Evolutionary conservation across 2,888 invertebrate species (phyloP).

Genomic region (Drosophila anceps): DNA sequence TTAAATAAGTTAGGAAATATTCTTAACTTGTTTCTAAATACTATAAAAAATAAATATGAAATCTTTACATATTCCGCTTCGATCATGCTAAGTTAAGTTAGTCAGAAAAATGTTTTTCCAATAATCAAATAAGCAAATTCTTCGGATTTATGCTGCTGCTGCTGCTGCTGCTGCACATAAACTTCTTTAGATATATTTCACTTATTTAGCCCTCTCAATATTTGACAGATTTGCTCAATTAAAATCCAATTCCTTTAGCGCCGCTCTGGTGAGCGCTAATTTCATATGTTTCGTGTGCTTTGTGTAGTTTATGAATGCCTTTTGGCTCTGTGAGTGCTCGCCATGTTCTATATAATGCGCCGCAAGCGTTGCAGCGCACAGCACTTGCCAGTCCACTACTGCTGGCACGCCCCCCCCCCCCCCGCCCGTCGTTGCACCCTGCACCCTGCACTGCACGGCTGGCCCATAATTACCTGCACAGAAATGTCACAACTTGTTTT

Average conservation of each 20-base stretch:
- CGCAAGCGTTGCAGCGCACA: constrained; percentile 12
- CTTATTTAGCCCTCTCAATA: not conserved
- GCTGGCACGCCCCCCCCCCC: not conserved
- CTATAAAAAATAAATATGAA: too few relatives aligned
- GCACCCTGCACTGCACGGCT: not conserved
- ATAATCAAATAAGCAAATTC: not conserved
- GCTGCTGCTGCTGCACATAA: not conserved
- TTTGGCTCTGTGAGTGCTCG: constrained; percentile 12
- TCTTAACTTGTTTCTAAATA: too few relatives aligned
- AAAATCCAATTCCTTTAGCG: not conserved
- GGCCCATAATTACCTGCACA: constrained; percentile 19
- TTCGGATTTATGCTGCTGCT: not conserved
- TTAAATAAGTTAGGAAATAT: too few relatives aligned
- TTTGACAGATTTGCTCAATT: not conserved
- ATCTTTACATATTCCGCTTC: too few relatives aligned
- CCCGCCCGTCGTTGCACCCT: too few relatives aligned
- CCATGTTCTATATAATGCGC: constrained; percentile 20
- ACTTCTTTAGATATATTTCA: not conserved
- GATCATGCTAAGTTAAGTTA: too few relatives aligned
- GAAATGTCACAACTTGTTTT: constrained; percentile 71
- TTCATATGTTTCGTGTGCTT: not conserved
- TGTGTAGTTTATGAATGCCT: constrained; percentile 6
- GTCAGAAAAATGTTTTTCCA: too few relatives aligned
- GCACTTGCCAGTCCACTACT: constrained; percentile 3
- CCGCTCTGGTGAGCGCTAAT: not conserved